Conservation (phyloP, 2,797 vertebrate genomes). For the Sciurus vulgaris region DNA sequence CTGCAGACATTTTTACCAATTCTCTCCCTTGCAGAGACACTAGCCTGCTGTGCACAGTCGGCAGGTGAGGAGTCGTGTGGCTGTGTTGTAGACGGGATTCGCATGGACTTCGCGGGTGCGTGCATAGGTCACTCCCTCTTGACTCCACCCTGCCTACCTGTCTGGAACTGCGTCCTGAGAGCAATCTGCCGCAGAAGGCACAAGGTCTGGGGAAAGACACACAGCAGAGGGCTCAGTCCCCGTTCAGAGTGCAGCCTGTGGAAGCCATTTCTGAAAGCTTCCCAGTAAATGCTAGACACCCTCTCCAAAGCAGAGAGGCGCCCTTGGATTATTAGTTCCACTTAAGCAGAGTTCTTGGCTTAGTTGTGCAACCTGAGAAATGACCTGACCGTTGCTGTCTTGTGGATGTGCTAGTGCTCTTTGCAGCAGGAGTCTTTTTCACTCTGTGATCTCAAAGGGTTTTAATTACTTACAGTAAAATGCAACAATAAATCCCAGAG, state of each 20-base stretch:
- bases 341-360: background rate
- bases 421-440: background rate
- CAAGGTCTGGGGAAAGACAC: no score
- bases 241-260: no score
- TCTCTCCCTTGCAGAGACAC: background rate
- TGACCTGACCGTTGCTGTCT: background rate
- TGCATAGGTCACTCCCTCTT: background rate
- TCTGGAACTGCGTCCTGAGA: background rate
- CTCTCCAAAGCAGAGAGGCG: background rate
- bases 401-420: background rate
- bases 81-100: background rate
- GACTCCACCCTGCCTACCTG: no score
- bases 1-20: background rate
- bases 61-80: no score
- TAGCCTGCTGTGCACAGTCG: no score
- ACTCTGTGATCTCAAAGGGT: background rate
- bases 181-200: background rate
- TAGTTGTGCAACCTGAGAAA: background rate
- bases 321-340: background rate
- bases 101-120: background rate
- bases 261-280: background rate
- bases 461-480: background rate
- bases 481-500: background rate
- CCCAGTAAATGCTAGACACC: background rate
- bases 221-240: no score